A percentile compares a stretch with the other conserved stretches of the same genome.
Evolutionary conservation across 1,140 invertebrate genomes (phyloP).

Genomic region (Halesus radiatus): DNA sequence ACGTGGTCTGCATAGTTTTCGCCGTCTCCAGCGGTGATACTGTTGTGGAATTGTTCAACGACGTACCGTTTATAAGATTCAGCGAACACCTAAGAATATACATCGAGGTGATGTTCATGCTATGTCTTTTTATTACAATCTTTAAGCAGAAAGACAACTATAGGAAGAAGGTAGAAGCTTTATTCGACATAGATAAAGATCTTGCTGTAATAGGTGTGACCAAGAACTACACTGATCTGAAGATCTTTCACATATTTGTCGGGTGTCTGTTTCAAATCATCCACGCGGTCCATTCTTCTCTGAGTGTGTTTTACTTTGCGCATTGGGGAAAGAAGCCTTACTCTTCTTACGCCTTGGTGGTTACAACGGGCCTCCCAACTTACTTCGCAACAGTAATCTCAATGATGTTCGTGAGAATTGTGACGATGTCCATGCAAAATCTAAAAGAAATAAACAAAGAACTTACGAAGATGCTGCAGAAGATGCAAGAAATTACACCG

Average conservation of each 20-base stretch:
- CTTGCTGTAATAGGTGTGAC: not conserved
- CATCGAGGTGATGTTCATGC: not conserved
- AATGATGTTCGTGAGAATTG: not conserved
- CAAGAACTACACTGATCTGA: not conserved
- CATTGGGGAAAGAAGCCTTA: not conserved
- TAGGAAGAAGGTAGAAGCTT: not conserved
- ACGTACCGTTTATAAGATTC: not conserved
- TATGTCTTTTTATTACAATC: not conserved
- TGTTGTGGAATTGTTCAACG: not conserved
- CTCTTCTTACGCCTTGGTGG: not conserved
- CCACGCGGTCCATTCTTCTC: not conserved
- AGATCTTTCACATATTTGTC: not conserved
- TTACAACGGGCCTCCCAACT: not conserved
- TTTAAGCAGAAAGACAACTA: constrained; percentile 1
- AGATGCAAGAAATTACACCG: not conserved
- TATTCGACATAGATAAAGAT: not conserved
- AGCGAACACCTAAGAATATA: not conserved
- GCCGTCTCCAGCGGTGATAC: not conserved
- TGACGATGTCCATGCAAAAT: not conserved
- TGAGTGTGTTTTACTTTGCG: not conserved
- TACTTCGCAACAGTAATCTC: not conserved
- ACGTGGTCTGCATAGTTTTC: not conserved
- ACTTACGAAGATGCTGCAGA: not conserved
- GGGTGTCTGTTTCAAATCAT: not conserved
- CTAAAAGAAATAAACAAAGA: constrained; percentile 21